Percentiles rank a stretch among this genome's conserved stretches.
phyloP scores from a whole-genome alignment of 2,113 vertebrate genomes.

The Recurvirostra avosetta region DNA sequence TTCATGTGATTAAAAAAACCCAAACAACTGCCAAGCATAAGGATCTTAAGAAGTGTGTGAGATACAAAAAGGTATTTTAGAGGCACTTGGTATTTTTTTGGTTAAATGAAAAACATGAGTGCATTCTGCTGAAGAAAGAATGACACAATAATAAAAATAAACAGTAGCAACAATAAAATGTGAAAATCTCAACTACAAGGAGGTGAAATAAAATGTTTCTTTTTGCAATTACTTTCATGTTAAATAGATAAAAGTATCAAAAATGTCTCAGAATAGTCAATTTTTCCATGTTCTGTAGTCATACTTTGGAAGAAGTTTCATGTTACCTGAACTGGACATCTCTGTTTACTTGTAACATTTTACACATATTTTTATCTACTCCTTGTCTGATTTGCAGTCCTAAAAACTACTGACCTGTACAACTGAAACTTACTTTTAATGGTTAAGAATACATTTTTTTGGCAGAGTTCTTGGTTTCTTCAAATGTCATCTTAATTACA shows the following conservation, averaged over 20 bases:
- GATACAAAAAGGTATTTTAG: background rate
- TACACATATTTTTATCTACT: background rate
- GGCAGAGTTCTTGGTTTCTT: background rate
- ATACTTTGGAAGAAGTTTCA: background rate
- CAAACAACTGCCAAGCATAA: background rate
- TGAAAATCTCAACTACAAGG: background rate
- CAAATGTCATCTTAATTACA: background rate
- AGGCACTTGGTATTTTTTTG: background rate
- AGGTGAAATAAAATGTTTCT: background rate
- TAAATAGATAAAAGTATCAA: background rate
- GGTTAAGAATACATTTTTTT: background rate
- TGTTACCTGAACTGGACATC: background rate
- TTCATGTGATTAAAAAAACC: background rate
- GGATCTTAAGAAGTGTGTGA: rapidly evolving
- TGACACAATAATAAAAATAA: background rate
- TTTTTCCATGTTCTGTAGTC: background rate
- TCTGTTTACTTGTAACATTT: background rate
- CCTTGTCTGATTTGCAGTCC: background rate
- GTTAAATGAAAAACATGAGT: background rate
- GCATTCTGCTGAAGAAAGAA: background rate
- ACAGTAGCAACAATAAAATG: background rate
- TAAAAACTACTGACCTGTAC: background rate
- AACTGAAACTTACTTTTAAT: background rate
- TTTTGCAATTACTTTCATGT: background rate
- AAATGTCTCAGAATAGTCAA: background rate